These are phyloP conservation scores for Cephus rjabovi DNA, from an alignment of 2,888 invertebrate genomes.

Conservation along the genomic window DNA sequence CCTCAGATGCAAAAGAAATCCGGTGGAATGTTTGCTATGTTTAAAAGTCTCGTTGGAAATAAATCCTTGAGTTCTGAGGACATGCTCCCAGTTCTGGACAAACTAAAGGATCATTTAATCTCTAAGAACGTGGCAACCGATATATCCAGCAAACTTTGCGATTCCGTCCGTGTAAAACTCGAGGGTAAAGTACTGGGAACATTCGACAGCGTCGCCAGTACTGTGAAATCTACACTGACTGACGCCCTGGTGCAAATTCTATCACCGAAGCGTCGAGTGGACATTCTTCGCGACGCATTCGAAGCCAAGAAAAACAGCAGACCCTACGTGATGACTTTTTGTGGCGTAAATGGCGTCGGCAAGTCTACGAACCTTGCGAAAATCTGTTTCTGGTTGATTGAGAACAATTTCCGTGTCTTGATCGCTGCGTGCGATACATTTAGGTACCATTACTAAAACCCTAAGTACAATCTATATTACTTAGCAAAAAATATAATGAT, in stretches of 20 bases:
- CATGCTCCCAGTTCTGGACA: conserved; percentile 89
- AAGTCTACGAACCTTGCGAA: conserved; percentile 99
- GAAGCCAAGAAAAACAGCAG: conserved; percentile 85
- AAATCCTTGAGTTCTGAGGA: conserved; percentile 86
- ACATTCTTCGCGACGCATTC: conserved; percentile 95
- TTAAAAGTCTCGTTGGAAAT: conserved; percentile 88
- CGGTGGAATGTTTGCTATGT: conserved; percentile 84
- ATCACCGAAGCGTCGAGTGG: conserved; percentile 93
- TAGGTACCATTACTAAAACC: conserved; percentile 49
- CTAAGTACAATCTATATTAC: background rate
- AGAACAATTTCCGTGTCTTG: conserved; percentile 94
- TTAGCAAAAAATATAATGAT: background rate
- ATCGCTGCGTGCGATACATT: conserved; percentile 99
- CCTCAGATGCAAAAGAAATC: conserved; percentile 54
- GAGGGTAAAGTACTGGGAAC: conserved; percentile 95
- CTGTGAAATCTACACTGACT: conserved; percentile 87
- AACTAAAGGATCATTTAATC: conserved; percentile 95
- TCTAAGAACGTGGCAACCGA: conserved; percentile 98
- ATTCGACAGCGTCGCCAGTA: conserved; percentile 91
- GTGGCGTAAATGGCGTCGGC: conserved; percentile 99
- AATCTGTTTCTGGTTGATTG: conserved; percentile 99
- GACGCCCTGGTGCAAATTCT: conserved; percentile 94
- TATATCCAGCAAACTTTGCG: conserved; percentile 93
- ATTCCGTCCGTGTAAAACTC: conserved; percentile 89
- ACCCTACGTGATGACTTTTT: conserved; percentile 97